Conservation (phyloP, 1,140 invertebrate genomes). For the Caenorhabditis brenneri region DNA sequence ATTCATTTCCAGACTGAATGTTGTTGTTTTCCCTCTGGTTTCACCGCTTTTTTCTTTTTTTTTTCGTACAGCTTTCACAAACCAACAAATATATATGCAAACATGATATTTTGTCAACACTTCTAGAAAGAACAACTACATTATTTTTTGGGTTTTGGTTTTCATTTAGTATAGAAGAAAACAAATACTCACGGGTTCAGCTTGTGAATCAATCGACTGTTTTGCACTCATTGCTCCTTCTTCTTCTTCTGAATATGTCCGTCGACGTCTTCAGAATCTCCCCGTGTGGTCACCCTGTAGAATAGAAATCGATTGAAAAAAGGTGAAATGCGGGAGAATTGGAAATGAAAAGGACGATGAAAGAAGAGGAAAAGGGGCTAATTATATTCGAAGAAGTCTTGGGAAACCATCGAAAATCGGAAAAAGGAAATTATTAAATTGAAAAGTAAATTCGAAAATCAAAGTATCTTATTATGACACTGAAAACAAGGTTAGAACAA, state of each 20-base stretch:
- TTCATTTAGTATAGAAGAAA: background rate
- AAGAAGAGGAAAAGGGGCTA: background rate
- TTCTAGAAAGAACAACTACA: background rate
- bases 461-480: slow-evolving; percentile 1
- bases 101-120: background rate
- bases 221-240: slow-evolving; percentile 2
- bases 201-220: slow-evolving; percentile 35
- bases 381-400: slow-evolving; percentile 25
- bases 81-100: background rate
- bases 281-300: slow-evolving; percentile 15
- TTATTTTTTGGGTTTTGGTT: no score
- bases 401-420: background rate
- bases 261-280: slow-evolving; percentile 19
- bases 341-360: background rate
- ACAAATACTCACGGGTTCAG: background rate
- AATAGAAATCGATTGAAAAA: slow-evolving; percentile 2
- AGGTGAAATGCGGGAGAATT: slow-evolving; percentile 6
- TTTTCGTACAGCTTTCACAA: background rate
- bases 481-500: background rate
- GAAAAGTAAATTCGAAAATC: background rate
- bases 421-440: background rate
- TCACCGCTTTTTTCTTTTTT: background rate
- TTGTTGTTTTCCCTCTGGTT: slow-evolving; percentile 3
- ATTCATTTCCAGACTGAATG: background rate
- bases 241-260: background rate